phyloP scores from a whole-genome alignment of 2,888 invertebrate species.

The Sarcophaga subvicina region DNA sequence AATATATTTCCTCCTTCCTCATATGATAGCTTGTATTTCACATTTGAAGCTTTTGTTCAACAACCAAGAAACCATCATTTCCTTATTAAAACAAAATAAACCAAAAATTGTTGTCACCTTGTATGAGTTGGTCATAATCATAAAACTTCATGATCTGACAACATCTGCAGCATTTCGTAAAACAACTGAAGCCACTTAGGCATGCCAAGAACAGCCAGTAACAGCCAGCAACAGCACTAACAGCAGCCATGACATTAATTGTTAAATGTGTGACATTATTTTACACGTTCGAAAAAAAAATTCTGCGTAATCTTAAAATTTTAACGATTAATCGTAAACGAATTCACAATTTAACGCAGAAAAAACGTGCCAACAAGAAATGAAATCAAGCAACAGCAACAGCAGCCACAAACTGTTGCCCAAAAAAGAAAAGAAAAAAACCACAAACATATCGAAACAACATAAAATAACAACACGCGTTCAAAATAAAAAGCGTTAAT shows the following conservation, averaged over 20 bases:
- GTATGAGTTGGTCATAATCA: constrained; percentile 24
- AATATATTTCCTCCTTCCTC: too few species aligned
- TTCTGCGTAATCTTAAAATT: constrained; percentile 71
- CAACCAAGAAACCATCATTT: not conserved
- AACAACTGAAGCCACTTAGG: not conserved
- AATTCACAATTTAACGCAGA: constrained; percentile 69
- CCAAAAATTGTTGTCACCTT: constrained; percentile 46
- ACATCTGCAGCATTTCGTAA: constrained; percentile 34
- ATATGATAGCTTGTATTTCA: too few species aligned
- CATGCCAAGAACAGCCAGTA: constrained; percentile 3
- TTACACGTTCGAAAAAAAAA: constrained; percentile 64
- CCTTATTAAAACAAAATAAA: not conserved
- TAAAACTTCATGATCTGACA: constrained; percentile 39
- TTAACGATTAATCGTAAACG: constrained; percentile 69
- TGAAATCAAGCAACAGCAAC: constrained; percentile 36
- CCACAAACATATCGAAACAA: constrained; percentile 8
- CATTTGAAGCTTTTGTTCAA: too few species aligned
- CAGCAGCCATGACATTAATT: constrained; percentile 65
- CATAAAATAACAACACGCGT: constrained; percentile 69
- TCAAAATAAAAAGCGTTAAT: constrained; percentile 80
- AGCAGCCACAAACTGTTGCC: constrained; percentile 23
- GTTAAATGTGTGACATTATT: constrained; percentile 70
- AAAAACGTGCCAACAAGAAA: constrained; percentile 60
- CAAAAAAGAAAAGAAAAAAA: constrained; percentile 12
- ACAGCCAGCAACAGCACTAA: constrained; percentile 5